These are phyloP conservation scores for Aramus guarauna DNA, from an alignment of 2,113 vertebrate genomes.

Conservation along the genomic window DNA sequence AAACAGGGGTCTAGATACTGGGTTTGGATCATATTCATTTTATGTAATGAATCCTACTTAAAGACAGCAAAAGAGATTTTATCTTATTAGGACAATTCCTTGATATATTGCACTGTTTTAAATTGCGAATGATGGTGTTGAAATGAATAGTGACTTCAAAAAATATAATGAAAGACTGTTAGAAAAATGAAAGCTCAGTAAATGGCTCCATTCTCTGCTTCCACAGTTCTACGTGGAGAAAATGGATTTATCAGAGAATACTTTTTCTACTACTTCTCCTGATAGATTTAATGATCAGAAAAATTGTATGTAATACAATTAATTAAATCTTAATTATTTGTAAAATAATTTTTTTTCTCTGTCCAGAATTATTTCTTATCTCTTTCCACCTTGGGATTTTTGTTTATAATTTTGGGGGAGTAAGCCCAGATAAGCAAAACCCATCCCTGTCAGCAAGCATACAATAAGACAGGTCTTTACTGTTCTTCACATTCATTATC, in stretches of 20 bases:
- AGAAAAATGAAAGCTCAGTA: background rate
- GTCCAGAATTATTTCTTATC: background rate
- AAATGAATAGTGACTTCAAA: background rate
- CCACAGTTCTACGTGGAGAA: background rate
- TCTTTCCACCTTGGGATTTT: background rate
- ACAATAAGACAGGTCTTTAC: background rate
- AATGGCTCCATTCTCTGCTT: background rate
- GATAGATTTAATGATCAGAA: background rate
- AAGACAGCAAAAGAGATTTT: constrained; percentile 1
- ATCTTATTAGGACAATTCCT: constrained; percentile 1
- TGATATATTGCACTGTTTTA: background rate
- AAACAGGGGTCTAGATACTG: background rate
- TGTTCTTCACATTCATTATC: background rate
- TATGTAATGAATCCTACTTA: background rate
- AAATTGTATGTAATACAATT: background rate
- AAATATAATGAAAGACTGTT: background rate
- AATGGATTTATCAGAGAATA: background rate
- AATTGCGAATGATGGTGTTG: background rate
- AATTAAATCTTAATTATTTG: background rate
- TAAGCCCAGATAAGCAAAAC: background rate
- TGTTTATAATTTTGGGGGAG: background rate
- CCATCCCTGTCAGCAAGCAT: background rate
- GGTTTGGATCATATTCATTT: background rate
- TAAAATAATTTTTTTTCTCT: background rate
- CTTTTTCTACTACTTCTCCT: background rate